A percentile compares a stretch with the other conserved stretches of the same genome.
Evolutionary conservation across 2,797 vertebrate species (phyloP).

Genomic region (Borostomias antarcticus): DNA sequence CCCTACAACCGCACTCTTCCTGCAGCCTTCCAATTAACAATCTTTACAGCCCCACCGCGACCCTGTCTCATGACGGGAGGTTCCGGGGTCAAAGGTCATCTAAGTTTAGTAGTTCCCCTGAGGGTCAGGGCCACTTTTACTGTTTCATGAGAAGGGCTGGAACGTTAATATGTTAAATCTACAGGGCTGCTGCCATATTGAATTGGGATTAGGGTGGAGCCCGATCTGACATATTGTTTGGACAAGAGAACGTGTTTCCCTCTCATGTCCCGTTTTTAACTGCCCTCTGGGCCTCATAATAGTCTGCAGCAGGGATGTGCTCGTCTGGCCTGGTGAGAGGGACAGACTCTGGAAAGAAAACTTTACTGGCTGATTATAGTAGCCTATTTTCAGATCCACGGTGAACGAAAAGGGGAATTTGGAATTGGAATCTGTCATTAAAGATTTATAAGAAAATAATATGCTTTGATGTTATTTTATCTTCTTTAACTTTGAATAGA

Average conservation of each 20-base stretch:
- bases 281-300: conserved; percentile 35
- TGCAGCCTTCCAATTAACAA: conserved; percentile 30
- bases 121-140: conserved; percentile 31
- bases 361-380: not conserved
- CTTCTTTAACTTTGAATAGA: no score
- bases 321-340: conserved; percentile 38
- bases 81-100: conserved; percentile 45
- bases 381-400: no score
- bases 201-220: conserved; percentile 42
- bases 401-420: not conserved
- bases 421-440: not conserved
- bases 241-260: conserved; percentile 47
- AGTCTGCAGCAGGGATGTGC: conserved; percentile 24
- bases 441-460: not conserved
- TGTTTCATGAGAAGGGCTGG: conserved; percentile 39
- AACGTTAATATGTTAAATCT: conserved; percentile 19
- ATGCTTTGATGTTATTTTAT: not conserved
- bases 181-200: conserved; percentile 36
- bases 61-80: conserved; percentile 7
- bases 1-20: conserved; percentile 2
- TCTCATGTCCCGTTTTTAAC: conserved; percentile 48
- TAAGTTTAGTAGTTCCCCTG: conserved; percentile 50
- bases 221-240: conserved; percentile 42
- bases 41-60: conserved; percentile 25
- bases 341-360: conserved; percentile 29